phyloP scores from a whole-genome alignment of 2,888 invertebrate genomes.

The Chrysolina oricalcia region DNA sequence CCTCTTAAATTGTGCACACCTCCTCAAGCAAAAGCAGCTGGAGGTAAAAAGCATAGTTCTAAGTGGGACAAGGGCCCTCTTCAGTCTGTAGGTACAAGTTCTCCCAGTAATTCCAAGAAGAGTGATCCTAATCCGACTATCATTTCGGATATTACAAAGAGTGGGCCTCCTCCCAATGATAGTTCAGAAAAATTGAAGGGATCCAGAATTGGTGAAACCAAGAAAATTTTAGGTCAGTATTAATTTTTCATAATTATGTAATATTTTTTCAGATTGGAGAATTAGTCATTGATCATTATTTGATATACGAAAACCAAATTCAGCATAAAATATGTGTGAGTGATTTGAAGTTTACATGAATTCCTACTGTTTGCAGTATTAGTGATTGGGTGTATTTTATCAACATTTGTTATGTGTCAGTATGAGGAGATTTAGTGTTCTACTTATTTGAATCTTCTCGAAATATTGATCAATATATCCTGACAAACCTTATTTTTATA shows the following conservation, averaged over 20 bases:
- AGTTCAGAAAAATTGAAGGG: not conserved
- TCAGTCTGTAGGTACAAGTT: not conserved
- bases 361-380: no score
- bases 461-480: no score
- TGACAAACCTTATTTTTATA: no score
- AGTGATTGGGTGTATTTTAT: no score
- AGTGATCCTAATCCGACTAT: not conserved
- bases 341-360: no score
- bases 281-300: not conserved
- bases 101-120: not conserved
- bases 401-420: no score
- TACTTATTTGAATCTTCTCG: no score
- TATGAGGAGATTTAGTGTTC: no score
- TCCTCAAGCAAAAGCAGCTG: not conserved
- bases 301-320: no score
- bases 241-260: not conserved
- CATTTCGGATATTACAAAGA: not conserved
- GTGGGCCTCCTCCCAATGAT: not conserved
- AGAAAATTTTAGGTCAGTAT: conserved; percentile 1
- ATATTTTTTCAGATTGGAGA: not conserved
- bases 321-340: no score
- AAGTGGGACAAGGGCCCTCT: not conserved
- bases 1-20: not conserved
- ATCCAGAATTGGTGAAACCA: not conserved
- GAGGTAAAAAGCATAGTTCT: not conserved